phyloP scores from a whole-genome alignment of 1,140 invertebrate species.

The Caligus rogercresseyi region DNA sequence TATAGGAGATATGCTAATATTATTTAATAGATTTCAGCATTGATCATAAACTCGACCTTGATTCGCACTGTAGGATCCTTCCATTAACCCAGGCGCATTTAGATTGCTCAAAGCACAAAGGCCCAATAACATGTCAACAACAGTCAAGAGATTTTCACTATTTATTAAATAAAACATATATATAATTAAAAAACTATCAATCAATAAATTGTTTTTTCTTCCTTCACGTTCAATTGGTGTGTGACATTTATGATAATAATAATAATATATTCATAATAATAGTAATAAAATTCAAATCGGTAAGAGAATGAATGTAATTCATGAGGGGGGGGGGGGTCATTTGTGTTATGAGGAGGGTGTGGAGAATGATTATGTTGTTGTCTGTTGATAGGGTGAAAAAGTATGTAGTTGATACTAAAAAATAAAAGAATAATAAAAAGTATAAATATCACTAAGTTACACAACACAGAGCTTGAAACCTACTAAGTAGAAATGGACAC shows the following conservation, averaged over 20 bases:
- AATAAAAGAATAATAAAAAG: no score
- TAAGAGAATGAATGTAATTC: not conserved
- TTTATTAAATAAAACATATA: slow-evolving; percentile 1
- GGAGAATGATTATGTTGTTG: not conserved
- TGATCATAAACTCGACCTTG: no score
- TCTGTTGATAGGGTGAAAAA: not conserved
- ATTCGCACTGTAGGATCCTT: no score
- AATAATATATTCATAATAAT: not conserved
- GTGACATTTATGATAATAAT: not conserved
- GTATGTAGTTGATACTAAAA: not conserved
- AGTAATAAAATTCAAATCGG: not conserved
- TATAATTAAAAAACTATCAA: not conserved
- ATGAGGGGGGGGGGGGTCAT: not conserved
- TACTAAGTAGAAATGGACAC: no score
- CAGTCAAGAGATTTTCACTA: no score
- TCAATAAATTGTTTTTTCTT: not conserved
- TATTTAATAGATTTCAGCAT: no score
- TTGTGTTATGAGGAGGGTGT: not conserved
- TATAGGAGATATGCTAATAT: no score
- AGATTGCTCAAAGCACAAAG: no score
- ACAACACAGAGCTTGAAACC: not conserved
- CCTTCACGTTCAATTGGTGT: no score
- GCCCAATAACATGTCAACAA: no score
- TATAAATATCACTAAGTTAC: not conserved
- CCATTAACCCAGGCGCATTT: no score